phyloP scores from a whole-genome alignment of 2,797 vertebrate species.

The Gymnocypris eckloni region DNA sequence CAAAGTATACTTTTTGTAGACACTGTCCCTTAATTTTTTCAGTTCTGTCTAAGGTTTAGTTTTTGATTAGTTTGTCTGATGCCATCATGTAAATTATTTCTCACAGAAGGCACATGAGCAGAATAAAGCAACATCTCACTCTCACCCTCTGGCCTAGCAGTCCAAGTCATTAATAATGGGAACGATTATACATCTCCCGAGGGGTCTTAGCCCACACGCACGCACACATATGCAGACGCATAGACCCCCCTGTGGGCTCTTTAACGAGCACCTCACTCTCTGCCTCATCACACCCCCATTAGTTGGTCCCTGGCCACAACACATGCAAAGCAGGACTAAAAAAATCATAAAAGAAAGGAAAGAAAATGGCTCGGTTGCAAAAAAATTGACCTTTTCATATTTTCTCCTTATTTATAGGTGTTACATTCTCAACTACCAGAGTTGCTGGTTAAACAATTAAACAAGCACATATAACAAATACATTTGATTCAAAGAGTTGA shows the following conservation, averaged over 20 bases:
- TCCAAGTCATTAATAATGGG: slow-evolving; percentile 63
- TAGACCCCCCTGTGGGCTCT: slow-evolving; percentile 47
- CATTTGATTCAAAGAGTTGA: neutral
- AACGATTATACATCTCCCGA: slow-evolving; percentile 65
- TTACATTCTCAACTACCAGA: neutral
- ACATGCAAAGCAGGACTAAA: slow-evolving; percentile 42
- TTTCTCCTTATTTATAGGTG: slow-evolving; percentile 21
- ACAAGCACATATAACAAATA: slow-evolving; percentile 22
- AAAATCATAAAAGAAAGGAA: slow-evolving; percentile 1
- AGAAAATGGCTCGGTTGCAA: neutral
- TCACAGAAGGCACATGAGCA: slow-evolving; percentile 19
- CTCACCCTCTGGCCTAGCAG: slow-evolving; percentile 44
- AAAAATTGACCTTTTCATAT: slow-evolving; percentile 7
- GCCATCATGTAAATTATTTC: neutral
- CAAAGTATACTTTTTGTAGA: neutral
- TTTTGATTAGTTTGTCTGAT: slow-evolving; percentile 36
- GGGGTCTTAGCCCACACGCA: slow-evolving; percentile 48
- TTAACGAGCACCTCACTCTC: slow-evolving; percentile 57
- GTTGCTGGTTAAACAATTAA: neutral
- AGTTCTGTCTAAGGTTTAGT: slow-evolving; percentile 5
- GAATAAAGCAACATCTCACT: slow-evolving; percentile 31
- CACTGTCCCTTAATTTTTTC: neutral
- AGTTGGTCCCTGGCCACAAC: slow-evolving; percentile 48
- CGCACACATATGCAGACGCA: slow-evolving; percentile 30
- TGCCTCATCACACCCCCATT: slow-evolving; percentile 52